These are phyloP conservation scores for Pyxicephalus adspersus DNA, from an alignment of 2,113 vertebrate species.

Conservation along the genomic window DNA sequence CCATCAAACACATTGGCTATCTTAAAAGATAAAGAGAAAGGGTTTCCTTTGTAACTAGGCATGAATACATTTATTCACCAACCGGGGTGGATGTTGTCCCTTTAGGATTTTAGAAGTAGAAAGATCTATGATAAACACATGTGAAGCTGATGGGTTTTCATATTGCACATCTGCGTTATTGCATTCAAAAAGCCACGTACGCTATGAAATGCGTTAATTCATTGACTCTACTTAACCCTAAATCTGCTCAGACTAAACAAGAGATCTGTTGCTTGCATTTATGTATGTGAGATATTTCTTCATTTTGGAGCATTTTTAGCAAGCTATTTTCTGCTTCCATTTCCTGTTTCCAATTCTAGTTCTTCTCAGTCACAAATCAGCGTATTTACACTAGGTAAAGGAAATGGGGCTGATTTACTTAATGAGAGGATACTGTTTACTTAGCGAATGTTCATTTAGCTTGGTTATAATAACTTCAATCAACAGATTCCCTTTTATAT, in stretches of 20 bases:
- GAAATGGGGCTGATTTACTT: too few species aligned
- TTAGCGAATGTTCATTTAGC: too few species aligned
- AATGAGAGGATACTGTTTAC: too few species aligned
- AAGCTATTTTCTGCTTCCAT: not conserved
- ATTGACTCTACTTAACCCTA: conserved; percentile 20
- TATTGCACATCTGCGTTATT: conserved; percentile 17
- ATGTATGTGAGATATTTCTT: not conserved
- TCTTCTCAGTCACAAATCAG: too few species aligned
- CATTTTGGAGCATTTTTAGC: not conserved
- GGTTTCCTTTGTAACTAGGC: not conserved
- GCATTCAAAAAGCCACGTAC: conserved; percentile 1
- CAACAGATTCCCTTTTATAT: too few species aligned
- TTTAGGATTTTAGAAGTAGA: not conserved
- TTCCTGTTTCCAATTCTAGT: not conserved
- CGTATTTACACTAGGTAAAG: too few species aligned
- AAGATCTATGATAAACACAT: conserved; percentile 15
- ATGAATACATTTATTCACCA: conserved; percentile 19
- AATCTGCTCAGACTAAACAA: conserved; percentile 11
- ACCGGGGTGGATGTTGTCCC: not conserved
- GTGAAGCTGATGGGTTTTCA: conserved; percentile 11
- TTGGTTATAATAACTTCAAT: too few species aligned
- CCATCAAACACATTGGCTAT: conserved; percentile 65
- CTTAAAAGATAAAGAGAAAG: conserved; percentile 57
- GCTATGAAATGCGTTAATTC: not conserved
- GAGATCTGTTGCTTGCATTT: not conserved